Conservation (phyloP, 1,140 invertebrate genomes). For the Eupeodes corollae region DNA sequence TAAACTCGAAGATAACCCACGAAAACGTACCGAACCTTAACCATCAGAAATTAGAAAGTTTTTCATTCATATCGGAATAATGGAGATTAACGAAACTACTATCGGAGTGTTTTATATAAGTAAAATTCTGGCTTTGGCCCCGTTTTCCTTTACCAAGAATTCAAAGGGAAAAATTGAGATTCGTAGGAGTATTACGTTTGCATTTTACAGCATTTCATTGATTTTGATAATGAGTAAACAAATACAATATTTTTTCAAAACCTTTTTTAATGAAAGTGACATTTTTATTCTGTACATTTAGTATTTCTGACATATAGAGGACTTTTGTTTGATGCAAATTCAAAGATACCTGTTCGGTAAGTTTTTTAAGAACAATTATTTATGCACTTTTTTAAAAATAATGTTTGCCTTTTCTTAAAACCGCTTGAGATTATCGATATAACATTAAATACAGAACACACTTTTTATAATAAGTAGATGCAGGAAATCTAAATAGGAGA, state of each 20-base stretch:
- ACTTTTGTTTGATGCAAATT: slow-evolving; percentile 30
- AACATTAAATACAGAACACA: too few relatives aligned
- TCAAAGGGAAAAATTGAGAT: slow-evolving; percentile 31
- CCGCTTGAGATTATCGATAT: too few relatives aligned
- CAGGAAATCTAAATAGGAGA: too few relatives aligned
- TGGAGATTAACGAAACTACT: slow-evolving; percentile 30
- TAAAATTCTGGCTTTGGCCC: slow-evolving; percentile 41
- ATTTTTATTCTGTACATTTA: slow-evolving; percentile 4
- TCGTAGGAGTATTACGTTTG: slow-evolving; percentile 38
- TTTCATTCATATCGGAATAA: slow-evolving; percentile 5
- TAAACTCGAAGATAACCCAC: too few relatives aligned
- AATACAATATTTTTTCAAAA: neutral
- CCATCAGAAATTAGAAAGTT: too few relatives aligned
- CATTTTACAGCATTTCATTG: slow-evolving; percentile 36
- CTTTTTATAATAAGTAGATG: too few relatives aligned
- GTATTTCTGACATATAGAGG: slow-evolving; percentile 30
- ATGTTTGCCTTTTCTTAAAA: too few relatives aligned
- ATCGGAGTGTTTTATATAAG: slow-evolving; percentile 38
- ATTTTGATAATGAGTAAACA: slow-evolving; percentile 24
- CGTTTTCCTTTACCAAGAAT: slow-evolving; percentile 25
- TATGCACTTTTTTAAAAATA: too few relatives aligned
- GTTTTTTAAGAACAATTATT: slow-evolving; percentile 6
- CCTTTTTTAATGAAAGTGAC: neutral
- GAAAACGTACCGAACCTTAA: too few relatives aligned
- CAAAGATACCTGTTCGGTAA: slow-evolving; percentile 30